Base-by-base conservation (phyloP, 1,140 invertebrate genomes). In the Eriosoma lanigerum region DNA sequence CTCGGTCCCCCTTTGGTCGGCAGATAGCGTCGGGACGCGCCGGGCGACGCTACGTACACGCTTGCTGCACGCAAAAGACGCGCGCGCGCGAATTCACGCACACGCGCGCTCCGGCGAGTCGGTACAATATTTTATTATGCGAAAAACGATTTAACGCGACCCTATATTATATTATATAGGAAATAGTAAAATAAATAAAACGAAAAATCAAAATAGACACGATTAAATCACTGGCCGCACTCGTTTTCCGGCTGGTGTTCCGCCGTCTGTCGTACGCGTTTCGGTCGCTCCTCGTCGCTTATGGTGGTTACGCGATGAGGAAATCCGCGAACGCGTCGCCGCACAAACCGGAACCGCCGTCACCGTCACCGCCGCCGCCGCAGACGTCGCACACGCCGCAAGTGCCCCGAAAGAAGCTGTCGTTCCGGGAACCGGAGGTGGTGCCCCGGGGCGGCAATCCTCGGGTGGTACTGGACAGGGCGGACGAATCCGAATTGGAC, bases 361-460 rank as follows among this genome's bases (percentile, higher is more conserved):
- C 54, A 81, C 82, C 82, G 82, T 64, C 50, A 81, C 73, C 72
- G 81, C 73, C 72, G 81, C 70, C 81, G 70, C 78, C 81, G 83
- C 17, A 62, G 10, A 5, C 58, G 83, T 75, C 82, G 19, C 68
- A 24, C 3, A 21, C 17, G 17, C 46, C 85, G 81, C 90, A 92
- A 75, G 89, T 90, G 82, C 93, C 93, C 0, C 87, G 93, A 29
- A 95, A 95, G 85, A 95, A 95, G 84, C 86, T 95, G 1, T 94
- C 93, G 0, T 95, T 95, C 84, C 90, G 93, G 80, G 93, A 94
- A 83, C 93, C 93, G 1, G 93, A 93, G 86, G 91, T 92, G n/a
- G 88, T 91, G 81, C 86, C 86, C 6, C 86, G 84, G 80, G 84
- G 85, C 75, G 84, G 85, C 75, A 83, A 86, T 81, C 86, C 85